These are phyloP conservation scores for Diadema setosum DNA, from an alignment of 35 echinoderm and acorn worm genomes.

Conservation along the genomic window DNA sequence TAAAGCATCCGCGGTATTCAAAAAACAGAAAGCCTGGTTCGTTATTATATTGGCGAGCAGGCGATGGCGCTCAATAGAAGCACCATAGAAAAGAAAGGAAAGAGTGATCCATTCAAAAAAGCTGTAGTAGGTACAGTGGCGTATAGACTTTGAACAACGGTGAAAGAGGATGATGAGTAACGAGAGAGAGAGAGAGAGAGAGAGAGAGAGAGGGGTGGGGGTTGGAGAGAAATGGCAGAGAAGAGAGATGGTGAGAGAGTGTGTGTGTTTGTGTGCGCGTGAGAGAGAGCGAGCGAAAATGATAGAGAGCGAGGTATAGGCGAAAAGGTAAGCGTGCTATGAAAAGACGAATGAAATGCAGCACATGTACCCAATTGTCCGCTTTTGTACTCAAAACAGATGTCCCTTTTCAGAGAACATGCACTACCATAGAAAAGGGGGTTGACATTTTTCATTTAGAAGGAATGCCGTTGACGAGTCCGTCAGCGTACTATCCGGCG, in stretches of 20 bases:
- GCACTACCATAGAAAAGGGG: neutral
- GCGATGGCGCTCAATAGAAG: too few species aligned
- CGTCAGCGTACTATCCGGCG: too few species aligned
- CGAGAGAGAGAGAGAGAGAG: neutral
- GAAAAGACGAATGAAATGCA: neutral
- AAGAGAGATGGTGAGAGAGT: neutral
- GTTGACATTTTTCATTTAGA: neutral
- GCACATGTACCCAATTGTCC: neutral
- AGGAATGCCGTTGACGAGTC: neutral
- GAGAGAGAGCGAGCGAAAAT: neutral
- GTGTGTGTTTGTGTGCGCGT: neutral
- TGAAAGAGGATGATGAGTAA: neutral
- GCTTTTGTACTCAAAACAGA: neutral
- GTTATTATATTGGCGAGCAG: too few species aligned
- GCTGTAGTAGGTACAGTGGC: neutral
- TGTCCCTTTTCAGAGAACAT: too few species aligned
- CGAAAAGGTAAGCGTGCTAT: neutral
- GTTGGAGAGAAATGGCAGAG: neutral
- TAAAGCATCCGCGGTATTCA: neutral
- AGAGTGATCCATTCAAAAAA: neutral
- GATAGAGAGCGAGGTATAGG: neutral
- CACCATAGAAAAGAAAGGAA: neutral
- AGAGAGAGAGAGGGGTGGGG: neutral
- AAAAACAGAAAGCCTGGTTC: too few species aligned
- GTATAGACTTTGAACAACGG: neutral